Evolutionary conservation across 2,888 invertebrate species (phyloP), one percentile per base, ranked within the genome.

Genomic region (Piscicola geometra): DNA sequence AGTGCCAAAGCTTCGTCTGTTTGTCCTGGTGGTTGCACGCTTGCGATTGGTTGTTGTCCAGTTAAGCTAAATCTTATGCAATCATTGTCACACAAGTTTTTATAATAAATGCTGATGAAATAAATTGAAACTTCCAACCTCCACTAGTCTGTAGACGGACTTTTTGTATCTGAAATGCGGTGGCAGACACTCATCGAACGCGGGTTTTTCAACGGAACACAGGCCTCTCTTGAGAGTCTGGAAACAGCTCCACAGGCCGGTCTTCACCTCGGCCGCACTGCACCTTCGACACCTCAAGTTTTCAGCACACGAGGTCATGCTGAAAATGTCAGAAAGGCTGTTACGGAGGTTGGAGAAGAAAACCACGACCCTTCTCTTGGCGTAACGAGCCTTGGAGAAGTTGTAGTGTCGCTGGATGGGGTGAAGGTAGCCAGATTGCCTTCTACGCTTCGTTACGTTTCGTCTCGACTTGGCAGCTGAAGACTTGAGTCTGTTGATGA

Each of bases 1-100:
- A 88, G 82, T 90, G 89, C 84, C 89, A 89, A 50, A 90, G 83
- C 81, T 89, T 89, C 77, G 89, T 86, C 82, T 89, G 89, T 79
- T 89, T 88, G 78, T 90, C 89, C 89, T 90, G 83, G 0, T 18
- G n/a, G 21, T n/a, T n/a, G n/a, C n/a, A n/a, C n/a, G n/a, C n/a
- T n/a, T n/a, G n/a, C n/a, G n/a, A n/a, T n/a, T n/a, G n/a, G n/a
- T n/a, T n/a, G n/a, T n/a, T n/a, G n/a, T n/a, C n/a, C n/a, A n/a
- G n/a, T n/a, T n/a, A n/a, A n/a, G n/a, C n/a, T n/a, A n/a, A n/a
- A n/a, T n/a, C n/a, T n/a, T n/a, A n/a, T n/a, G n/a, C n/a, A n/a
- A n/a, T n/a, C n/a, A n/a, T n/a, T n/a, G n/a, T n/a, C n/a, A n/a
- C n/a, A n/a, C n/a, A n/a, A n/a, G n/a, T 21, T 32, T 32, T 18